Base-by-base conservation (phyloP, 2,797 vertebrate species). In the Cryptoblepharus egeriae region DNA sequence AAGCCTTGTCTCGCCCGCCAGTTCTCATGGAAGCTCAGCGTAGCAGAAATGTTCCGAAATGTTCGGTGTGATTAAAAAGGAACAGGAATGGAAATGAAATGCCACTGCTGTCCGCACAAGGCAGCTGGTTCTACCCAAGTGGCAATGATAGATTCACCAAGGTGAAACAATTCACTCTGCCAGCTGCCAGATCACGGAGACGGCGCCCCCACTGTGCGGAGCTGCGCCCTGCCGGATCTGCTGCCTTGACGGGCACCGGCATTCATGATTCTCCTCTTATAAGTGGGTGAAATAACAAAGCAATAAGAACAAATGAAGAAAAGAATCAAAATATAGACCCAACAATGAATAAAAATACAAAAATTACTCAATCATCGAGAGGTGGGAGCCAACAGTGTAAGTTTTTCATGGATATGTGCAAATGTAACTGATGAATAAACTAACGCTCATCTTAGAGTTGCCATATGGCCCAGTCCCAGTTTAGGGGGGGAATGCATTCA, bases 1-100 rank as follows among this genome's bases (percentile, higher is more conserved):
- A n/a, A 83, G 57, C 42, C 18, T 52, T 64, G 55, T 70, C 77
- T 61, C 4, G 1, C 32, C 20, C 24, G 8, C 32, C 12, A 30
- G 26, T 63, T 39, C 72, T 52, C 63, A 75, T 42, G 63, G 57
- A 85, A 80, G 72, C 71, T 75, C 30, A 20, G 26, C 70, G 65
- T 76, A 70, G 55, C 83, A 75, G 65, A 75, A 85, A 75, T 26
- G 57, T 64, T 75, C 69, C 35, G 72, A 45, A 77, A 64, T 72
- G 15, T 57, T 85, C 26, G 35, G 75, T 16, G 64, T 37, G 82
- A 79, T 79, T 69, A 75, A 75, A 84, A 79, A 75, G 30, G 63
- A 74, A 68, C 26, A 22, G n/a, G 71, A 39, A 49, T 69, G 60
- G 52, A 61, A 75, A 60, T 74, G 61, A 79, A 84, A 79, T 79